Percentiles rank a stretch among this genome's conserved stretches.
Evolutionary conservation across 2,797 vertebrate genomes (phyloP).

Genomic region (Zalophus californianus): DNA sequence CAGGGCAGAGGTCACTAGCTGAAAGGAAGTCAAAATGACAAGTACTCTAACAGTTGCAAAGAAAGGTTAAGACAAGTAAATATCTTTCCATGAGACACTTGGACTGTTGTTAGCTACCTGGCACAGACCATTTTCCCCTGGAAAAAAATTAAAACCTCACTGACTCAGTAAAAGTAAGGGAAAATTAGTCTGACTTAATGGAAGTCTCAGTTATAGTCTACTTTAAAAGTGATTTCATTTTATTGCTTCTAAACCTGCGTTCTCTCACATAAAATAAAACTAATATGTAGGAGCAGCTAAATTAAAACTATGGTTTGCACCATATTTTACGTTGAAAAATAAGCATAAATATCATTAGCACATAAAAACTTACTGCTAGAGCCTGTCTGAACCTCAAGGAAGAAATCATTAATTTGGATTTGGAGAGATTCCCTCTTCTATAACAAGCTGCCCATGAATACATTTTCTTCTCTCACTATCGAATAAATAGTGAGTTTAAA

Average conservation of each 20-base stretch:
- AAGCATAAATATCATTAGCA: not conserved
- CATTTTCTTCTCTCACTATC: not conserved
- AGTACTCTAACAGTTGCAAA: constrained; percentile 54
- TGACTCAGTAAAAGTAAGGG: not conserved
- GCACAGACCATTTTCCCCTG: not conserved
- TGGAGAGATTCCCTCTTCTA: constrained; percentile 1
- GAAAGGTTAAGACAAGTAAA: constrained; percentile 78
- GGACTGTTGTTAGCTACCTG: constrained; percentile 57
- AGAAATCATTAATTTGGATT: constrained; percentile 15
- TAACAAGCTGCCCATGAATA: not conserved
- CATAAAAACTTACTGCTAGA: not conserved
- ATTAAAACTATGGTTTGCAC: not conserved
- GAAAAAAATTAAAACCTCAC: constrained; percentile 62
- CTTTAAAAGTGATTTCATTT: constrained; percentile 43
- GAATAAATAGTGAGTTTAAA: not conserved
- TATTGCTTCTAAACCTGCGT: constrained; percentile 6
- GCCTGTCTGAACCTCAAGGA: not conserved
- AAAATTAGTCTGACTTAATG: not conserved
- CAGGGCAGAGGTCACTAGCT: constrained; percentile 81
- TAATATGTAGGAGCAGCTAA: not conserved
- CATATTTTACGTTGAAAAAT: not conserved
- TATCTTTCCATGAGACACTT: constrained; percentile 73
- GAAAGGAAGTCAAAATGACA: constrained; percentile 79
- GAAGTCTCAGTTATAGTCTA: constrained; percentile 1
- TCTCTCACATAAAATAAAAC: constrained; percentile 12